Conservation (phyloP, 2,888 invertebrate species). For the Cheilosia pagana region DNA sequence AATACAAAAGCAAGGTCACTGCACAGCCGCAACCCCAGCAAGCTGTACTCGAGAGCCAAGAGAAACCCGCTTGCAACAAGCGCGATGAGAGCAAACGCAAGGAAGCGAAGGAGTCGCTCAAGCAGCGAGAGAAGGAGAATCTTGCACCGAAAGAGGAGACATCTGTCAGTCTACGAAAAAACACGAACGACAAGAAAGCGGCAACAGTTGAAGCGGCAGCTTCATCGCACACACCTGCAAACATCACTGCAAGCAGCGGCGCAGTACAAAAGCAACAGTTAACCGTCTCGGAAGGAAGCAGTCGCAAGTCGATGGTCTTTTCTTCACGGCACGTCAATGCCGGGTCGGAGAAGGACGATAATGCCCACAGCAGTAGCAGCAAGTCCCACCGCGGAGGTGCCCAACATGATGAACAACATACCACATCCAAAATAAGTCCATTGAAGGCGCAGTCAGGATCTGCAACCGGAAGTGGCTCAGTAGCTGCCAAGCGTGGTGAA, state of each 20-base stretch:
- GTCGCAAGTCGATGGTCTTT: conserved; percentile 88
- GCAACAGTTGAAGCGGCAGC: conserved; percentile 60
- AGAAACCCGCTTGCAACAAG: conserved; percentile 44
- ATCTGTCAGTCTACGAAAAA: conserved; percentile 69
- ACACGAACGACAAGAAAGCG: conserved; percentile 55
- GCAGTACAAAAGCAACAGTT: conserved; percentile 68
- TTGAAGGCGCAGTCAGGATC: conserved; percentile 81
- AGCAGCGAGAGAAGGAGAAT: conserved; percentile 83
- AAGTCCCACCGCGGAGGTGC: conserved; percentile 49
- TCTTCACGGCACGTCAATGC: conserved; percentile 88
- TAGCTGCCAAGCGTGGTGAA: conserved; percentile 88
- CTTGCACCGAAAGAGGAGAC: conserved; percentile 79
- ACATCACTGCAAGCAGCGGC: conserved; percentile 56
- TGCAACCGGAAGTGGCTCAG: conserved; percentile 77
- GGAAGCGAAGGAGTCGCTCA: conserved; percentile 78
- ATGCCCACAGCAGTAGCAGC: conserved; percentile 34
- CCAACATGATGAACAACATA: conserved; percentile 83
- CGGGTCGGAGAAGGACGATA: conserved; percentile 86
- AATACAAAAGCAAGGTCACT: conserved; percentile 52
- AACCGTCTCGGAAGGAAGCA: conserved; percentile 74
- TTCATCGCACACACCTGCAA: conserved; percentile 52
- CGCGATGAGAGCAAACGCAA: conserved; percentile 56
- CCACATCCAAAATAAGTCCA: conserved; percentile 87
- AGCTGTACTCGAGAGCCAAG: conserved; percentile 66
- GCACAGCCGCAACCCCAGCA: conserved; percentile 37